Base-by-base conservation (phyloP, 2,888 invertebrate species). In the Parnassius glacialis region DNA sequence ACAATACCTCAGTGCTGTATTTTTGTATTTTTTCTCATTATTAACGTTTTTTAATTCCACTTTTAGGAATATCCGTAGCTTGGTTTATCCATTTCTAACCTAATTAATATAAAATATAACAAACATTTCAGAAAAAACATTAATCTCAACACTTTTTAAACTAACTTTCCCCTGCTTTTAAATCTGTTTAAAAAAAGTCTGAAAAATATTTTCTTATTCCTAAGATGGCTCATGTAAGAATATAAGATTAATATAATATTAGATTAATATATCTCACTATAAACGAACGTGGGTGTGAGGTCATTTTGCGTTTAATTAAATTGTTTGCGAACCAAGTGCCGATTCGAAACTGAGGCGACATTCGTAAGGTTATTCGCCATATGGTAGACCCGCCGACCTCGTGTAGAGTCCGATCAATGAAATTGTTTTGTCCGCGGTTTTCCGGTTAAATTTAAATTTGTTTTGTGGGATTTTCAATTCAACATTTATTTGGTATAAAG, bases 371-470 rank as follows among this genome's bases (percentile, higher is more conserved):
- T 70, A 63, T 43, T 56, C 51, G 60, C 68, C 72, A 70, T 70
- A 70, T 72, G 70, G 70, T 63, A 52, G 42, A 54, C 64, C 58
- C 41, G 59, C 53, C 59, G 68, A 55, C 71, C 71, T 71, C 67
- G 69, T 48, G 44, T 10, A 5, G 16, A 48, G 43, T 43, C 20
- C 45, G 13, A 63, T 67, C 65, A 65, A 65, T 61, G 61, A 62
- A 62, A 68, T 58, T 59, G 20, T 54, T 57, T 53, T 56, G 57
- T 55, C 47, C 16, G 43, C 11, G 1, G 44, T 61, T 59, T 68
- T 69, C 67, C 67, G 68, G 64, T 55, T 59, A 41, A 52, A 52
- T 50, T 63, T 13, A 25, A 25, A 62, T 12, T 55, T 43, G 47
- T 34, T 42, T 42, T 20, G 44, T 48, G 12, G 2, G 34, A 52